Conservation (phyloP, 2,888 invertebrate species). For the Scrobipalpa atriplicella region DNA sequence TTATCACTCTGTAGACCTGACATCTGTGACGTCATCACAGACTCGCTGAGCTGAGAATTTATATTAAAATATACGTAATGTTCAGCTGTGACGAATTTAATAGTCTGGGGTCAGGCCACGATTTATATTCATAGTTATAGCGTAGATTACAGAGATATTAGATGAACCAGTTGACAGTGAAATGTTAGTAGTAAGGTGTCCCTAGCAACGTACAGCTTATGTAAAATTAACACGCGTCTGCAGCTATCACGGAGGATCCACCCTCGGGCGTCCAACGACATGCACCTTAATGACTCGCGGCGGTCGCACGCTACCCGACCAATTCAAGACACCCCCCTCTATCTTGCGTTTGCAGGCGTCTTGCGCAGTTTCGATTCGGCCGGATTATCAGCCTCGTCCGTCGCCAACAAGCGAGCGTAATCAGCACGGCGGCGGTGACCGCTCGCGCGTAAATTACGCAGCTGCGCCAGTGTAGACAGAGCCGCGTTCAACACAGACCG, state of each 20-base stretch:
- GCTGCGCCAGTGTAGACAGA: conserved; percentile 49
- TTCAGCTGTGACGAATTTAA: conserved; percentile 23
- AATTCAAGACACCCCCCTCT: conserved; percentile 41
- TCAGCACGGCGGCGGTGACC: conserved; percentile 71
- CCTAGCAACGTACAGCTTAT: conserved; percentile 31
- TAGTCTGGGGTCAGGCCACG: conserved; percentile 1
- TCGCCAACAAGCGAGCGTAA: conserved; percentile 72
- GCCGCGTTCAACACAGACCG: conserved; percentile 37
- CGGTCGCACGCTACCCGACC: conserved; percentile 43
- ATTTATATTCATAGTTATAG: background rate
- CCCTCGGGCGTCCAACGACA: conserved; percentile 55
- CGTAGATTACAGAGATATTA: background rate
- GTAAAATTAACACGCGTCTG: conserved; percentile 63
- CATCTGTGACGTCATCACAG: conserved; percentile 34
- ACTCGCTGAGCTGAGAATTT: background rate
- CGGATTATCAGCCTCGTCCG: conserved; percentile 68
- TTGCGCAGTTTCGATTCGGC: conserved; percentile 52
- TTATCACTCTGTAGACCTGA: conserved; percentile 43
- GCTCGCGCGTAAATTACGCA: conserved; percentile 79
- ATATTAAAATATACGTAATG: conserved; percentile 23
- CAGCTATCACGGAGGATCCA: conserved; percentile 51
- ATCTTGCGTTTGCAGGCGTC: conserved; percentile 33
- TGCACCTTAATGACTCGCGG: conserved; percentile 67
- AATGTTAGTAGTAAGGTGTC: background rate
- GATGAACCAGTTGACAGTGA: background rate